Evolutionary conservation across 2,888 invertebrate species (phyloP), one percentile per base, ranked within the genome.

Genomic region (Muschampia plurimacula): DNA sequence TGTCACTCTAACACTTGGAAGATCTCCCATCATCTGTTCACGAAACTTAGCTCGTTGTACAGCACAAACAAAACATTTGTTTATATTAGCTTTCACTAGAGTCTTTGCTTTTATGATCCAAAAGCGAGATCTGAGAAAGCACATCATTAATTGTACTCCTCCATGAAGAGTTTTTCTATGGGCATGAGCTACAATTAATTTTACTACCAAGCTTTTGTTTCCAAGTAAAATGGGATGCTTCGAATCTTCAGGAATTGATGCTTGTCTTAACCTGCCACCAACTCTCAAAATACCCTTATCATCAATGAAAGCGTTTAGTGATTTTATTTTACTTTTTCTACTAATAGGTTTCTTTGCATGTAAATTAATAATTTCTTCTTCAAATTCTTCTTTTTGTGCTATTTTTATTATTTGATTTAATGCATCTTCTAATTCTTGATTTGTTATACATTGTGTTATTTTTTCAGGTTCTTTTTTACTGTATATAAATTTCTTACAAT

Each of bases 191-290:
- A 55, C 15, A 55, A 55, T 22, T 22, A 55, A 15, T 15, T 55
- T 22, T 1, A 22, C 15, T 22, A 55, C 2, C 63, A 78, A 78
- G 44, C 41, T 65, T 36, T 71, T 65, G 32, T 46, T 59, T 15
- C 28, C 57, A 13, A 65, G 76, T 10, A 66, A 36, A 36, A 39
- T 13, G 52, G 66, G 77, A 75, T 78, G 77, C 60, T 76, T 77
- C 7, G 13, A 63, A 2, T 76, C 32, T 10, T 73, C 66, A 36
- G 49, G 22, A 22, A 78, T 9, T 22, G 72, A 59, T 28, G 77
- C 69, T 36, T 76, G 59, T 39, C 74, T 66, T 6, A 79, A 57
- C 4, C 78, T 67, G n/a, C 78, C 79, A 66, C 80, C 79, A 68
- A 81, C 80, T 74, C 77, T 78, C 64, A 81, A 70, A 63, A 74